phyloP scores from a whole-genome alignment of 2,888 invertebrate species.

The Pachliopta kotzebuea region DNA sequence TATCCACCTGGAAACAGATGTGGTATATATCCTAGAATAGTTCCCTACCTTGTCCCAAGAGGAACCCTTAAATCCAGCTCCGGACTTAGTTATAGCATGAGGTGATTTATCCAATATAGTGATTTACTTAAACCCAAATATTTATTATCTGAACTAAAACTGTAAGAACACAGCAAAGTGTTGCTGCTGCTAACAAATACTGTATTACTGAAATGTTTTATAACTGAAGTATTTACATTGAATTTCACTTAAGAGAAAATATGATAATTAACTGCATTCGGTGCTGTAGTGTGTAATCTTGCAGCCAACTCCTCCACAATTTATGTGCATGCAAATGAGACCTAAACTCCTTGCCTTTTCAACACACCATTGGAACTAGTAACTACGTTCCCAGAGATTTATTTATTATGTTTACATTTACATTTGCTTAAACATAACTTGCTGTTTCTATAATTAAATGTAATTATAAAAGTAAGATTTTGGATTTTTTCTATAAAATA shows the following conservation, averaged over 20 bases:
- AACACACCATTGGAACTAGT: constrained; percentile 14
- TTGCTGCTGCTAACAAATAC: no score
- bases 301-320: constrained; percentile 11
- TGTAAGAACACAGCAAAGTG: not conserved
- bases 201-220: not conserved
- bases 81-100: no score
- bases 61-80: no score
- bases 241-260: constrained; percentile 19
- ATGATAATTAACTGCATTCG: constrained; percentile 23
- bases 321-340: constrained; percentile 23
- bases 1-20: no score
- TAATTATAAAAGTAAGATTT: not conserved
- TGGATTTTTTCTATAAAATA: no score
- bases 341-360: constrained; percentile 16
- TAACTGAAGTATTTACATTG: constrained; percentile 5
- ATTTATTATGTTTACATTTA: constrained; percentile 8
- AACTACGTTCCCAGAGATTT: constrained; percentile 9
- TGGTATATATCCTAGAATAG: no score
- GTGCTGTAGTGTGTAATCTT: constrained; percentile 18
- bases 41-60: no score
- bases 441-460: not conserved
- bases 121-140: not conserved
- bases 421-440: not conserved
- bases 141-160: no score
- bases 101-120: not conserved